A percentile compares a stretch with the other conserved stretches of the same genome.
These are phyloP conservation scores for Caenorhabditis sp. DNA, from an alignment of 2,888 invertebrate species.

Conservation along the genomic window DNA sequence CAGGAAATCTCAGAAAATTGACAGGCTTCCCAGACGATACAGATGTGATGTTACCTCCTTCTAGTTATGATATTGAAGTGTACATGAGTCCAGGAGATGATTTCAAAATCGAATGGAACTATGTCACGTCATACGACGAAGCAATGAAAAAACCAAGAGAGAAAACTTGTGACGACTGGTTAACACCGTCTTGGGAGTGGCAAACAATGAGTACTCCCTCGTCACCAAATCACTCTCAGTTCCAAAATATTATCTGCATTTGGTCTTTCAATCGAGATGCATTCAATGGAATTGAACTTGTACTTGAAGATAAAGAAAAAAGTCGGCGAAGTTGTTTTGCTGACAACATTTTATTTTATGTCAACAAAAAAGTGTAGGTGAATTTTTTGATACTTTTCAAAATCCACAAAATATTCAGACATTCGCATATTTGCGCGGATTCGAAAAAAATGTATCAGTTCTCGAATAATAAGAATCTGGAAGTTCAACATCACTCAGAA, in stretches of 20 bases:
- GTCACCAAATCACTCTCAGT: conserved; percentile 19
- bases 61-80: background rate
- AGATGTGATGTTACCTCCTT: background rate
- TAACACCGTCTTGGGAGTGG: conserved; percentile 51
- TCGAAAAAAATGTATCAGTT: no score
- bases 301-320: conserved; percentile 54
- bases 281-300: conserved; percentile 55
- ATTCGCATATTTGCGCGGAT: no score
- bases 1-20: background rate
- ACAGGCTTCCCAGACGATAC: background rate
- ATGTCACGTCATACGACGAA: background rate
- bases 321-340: no score
- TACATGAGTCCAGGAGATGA: background rate
- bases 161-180: conserved; percentile 50
- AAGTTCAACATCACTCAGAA: no score
- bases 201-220: conserved; percentile 40
- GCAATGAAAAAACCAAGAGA: background rate
- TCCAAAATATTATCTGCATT: conserved; percentile 56
- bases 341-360: no score
- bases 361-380: no score
- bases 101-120: background rate
- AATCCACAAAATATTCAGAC: no score
- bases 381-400: no score
- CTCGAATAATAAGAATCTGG: no score
- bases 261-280: conserved; percentile 56